A percentile compares a stretch with the other conserved stretches of the same genome.
phyloP scores from a whole-genome alignment of 2,113 vertebrate species.

The Eidolon helvum region DNA sequence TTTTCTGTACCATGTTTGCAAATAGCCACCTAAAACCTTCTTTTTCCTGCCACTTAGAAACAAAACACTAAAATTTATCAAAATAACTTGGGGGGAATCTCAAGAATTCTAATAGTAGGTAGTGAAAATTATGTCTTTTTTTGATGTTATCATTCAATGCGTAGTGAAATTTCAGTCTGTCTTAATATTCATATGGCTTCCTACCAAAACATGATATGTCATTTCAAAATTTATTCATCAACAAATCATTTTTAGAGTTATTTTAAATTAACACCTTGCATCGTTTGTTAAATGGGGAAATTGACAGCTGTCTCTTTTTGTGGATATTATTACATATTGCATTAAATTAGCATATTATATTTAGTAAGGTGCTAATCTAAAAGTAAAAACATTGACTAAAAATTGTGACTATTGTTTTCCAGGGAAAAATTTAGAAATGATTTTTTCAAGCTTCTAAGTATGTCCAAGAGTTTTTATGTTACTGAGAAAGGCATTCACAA shows the following conservation, averaged over 20 bases:
- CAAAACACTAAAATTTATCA: not conserved
- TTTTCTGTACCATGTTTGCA: not conserved
- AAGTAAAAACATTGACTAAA: not conserved
- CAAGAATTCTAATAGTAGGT: not conserved
- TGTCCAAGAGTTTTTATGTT: not conserved
- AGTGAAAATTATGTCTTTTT: not conserved
- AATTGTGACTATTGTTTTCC: not conserved
- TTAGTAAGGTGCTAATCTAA: not conserved
- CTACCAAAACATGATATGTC: not conserved
- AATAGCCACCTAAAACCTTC: not conserved
- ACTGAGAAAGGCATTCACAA: not conserved
- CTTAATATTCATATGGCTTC: not conserved
- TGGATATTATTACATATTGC: not conserved
- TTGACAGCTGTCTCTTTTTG: not conserved
- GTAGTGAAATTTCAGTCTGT: not conserved
- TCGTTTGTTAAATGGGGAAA: not conserved
- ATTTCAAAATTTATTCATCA: not conserved
- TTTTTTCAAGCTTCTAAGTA: not conserved
- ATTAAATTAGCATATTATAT: not conserved
- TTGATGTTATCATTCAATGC: not conserved
- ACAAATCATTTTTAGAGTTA: slow-evolving; percentile 33
- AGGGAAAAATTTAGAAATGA: not conserved
- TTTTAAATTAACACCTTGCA: not conserved
- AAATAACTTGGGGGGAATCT: not conserved
- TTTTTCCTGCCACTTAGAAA: not conserved